Evolutionary conservation across 2,113 vertebrate species (phyloP), one percentile per base, ranked within the genome.

Genomic region (Merops nubicus): DNA sequence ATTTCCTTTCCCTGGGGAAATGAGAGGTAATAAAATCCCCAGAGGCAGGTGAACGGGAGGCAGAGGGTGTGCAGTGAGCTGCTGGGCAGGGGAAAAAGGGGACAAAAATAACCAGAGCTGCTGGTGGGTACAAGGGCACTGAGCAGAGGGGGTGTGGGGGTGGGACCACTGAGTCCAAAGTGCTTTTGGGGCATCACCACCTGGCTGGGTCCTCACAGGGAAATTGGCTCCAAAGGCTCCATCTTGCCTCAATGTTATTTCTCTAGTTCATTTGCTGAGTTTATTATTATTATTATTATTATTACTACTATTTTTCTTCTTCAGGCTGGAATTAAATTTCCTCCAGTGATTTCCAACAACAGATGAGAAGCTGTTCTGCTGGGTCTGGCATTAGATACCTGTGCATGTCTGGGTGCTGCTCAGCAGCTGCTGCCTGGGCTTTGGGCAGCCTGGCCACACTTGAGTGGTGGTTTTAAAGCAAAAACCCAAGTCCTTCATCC

Each of bases 11-110:
- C 15, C 2, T 3, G 8, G 63, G 31, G 43, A 48, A 59, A 67
- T 2, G 19, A 70, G 54, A 20, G 8, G 38, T 36, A 53, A 42
- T 17, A 15, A 76, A 77, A 70, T 16, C 47, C 85, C 22, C 56
- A 56, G 62, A 2, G 42, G 40, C 12, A 6, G 53, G 20, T 0
- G 0, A 3, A 2, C 2, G 1, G 72, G 77, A 72, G 73, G 34
- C 21, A 33, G 43, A 14, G 64, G 26, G 45, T 8, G 1, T 0
- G 16, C 8, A 9, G 51, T 1, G 31, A 36, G 25, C 4, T 28
- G 54, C 33, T 0, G 8, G 57, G 29, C 36, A n/a, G 62, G 56
- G 67, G 59, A 38, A 19, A 28, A 9, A 5, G 12, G 43, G 45
- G 6, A 65, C 36, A 70, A 11, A 70, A 75, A 11, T 20, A 50